Evolutionary conservation across 2,797 vertebrate genomes (phyloP), one percentile per base, ranked within the genome.

Genomic region (Scolopax bukidnonensis): DNA sequence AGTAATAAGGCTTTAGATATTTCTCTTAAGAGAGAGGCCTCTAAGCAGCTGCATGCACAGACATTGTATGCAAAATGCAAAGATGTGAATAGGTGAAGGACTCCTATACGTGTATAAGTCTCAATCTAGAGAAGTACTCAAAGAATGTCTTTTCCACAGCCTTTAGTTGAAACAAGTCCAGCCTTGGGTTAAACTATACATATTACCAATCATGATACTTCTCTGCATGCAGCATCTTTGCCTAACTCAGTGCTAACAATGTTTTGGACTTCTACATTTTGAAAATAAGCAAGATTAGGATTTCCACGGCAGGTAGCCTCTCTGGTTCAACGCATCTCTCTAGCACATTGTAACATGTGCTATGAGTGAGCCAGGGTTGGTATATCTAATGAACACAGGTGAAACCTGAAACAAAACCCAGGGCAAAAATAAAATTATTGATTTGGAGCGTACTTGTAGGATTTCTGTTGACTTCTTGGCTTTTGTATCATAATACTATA

Each of bases 211-310:
- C 23, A 13, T 0, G 2, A 17, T 32, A 18, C 33, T 43, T n/a
- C 8, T 38, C 38, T 53, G 12, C 38, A 13, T 57, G 38, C 53
- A 27, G 3, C 32, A 30, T 27, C 57, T 27, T 45, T 19, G 32
- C 59, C 5, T 51, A 38, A 61, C 32, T 68, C 3, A 0, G 1
- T 53, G 53, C 23, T 78, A 45, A 28, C 18, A 38, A 2, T 1
- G 2, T 7, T 77, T 76, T n/a, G 77, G 16, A 13, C 3, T 20
- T 28, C 28, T 32, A 61, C 25, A 6, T 67, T 85, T 75, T 48
- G 53, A 56, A 65, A 84, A 50, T 32, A 56, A 51, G 38, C 30
- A 60, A 60, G 2, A 21, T 51, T 6, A 43, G 30, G 21, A 43
- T 70, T 77, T 87, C 1, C 0, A 1, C 8, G 61, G 12, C 36